Percentiles rank a stretch among this genome's conserved stretches.
Evolutionary conservation across 2,888 invertebrate genomes (phyloP).

Genomic region (Morpho achilles): DNA sequence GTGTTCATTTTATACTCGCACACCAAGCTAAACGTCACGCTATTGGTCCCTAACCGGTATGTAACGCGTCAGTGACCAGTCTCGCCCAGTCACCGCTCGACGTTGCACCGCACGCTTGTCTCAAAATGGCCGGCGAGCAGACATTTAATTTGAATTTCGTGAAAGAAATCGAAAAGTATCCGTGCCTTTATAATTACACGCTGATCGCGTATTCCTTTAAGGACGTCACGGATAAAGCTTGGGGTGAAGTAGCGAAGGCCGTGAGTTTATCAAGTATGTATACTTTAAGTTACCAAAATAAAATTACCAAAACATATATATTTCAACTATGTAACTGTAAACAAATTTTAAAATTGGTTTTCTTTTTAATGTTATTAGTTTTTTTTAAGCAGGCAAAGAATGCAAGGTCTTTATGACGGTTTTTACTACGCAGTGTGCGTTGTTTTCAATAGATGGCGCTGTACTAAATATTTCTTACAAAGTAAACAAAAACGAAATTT

Average conservation of each 20-base stretch:
- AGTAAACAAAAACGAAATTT: too few species aligned
- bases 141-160: constrained; percentile 9
- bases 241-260: constrained; percentile 3
- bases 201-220: constrained; percentile 2
- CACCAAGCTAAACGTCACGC: neutral
- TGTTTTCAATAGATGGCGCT: too few species aligned
- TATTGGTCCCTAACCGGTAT: constrained; percentile 7
- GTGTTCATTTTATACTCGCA: neutral
- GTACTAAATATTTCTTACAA: too few species aligned
- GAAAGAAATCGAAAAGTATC: constrained; percentile 6
- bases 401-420: too few species aligned
- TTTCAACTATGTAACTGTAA: too few species aligned
- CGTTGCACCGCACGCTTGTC: neutral
- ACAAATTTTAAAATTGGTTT: too few species aligned
- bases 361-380: too few species aligned
- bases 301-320: too few species aligned
- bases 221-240: constrained; percentile 6
- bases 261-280: constrained; percentile 6
- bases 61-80: constrained; percentile 5
- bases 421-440: too few species aligned
- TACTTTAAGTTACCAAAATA: too few species aligned
- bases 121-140: constrained; percentile 4
- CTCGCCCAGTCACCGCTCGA: neutral
- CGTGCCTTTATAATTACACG: constrained; percentile 6
- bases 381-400: too few species aligned